phyloP scores from a whole-genome alignment of 2,888 invertebrate species.

The Odontomyia ornata region DNA sequence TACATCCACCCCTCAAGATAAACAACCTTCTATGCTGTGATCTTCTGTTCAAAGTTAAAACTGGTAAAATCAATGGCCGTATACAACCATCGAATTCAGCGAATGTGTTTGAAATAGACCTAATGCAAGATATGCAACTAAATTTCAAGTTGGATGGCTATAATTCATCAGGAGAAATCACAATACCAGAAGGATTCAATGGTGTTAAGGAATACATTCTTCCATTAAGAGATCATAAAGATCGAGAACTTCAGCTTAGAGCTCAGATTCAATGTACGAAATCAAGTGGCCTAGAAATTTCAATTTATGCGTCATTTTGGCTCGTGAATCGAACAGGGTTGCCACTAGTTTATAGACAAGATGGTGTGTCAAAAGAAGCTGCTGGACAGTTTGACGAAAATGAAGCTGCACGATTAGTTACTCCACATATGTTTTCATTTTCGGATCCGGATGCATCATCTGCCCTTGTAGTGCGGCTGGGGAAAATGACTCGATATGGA shows the following conservation, averaged over 20 bases:
- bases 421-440: constrained; percentile 93
- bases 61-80: constrained; percentile 59
- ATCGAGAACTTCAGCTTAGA: constrained; percentile 78
- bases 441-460: constrained; percentile 88
- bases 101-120: constrained; percentile 67
- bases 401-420: constrained; percentile 90
- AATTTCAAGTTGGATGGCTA: constrained; percentile 86
- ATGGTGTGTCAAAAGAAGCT: constrained; percentile 77
- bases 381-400: constrained; percentile 95
- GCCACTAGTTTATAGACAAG: constrained; percentile 94
- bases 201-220: constrained; percentile 73
- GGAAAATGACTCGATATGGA: constrained; percentile 67
- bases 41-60: constrained; percentile 69
- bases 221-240: constrained; percentile 77
- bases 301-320: constrained; percentile 90
- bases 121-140: constrained; percentile 72
- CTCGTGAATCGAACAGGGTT: constrained; percentile 95
- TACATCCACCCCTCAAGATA: constrained; percentile 84
- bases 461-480: constrained; percentile 80
- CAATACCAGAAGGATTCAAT: constrained; percentile 64
- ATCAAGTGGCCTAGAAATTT: constrained; percentile 73
- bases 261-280: constrained; percentile 71
- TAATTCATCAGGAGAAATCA: constrained; percentile 73
- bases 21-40: constrained; percentile 90
- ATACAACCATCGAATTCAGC: constrained; percentile 65